phyloP scores from a whole-genome alignment of 2,888 invertebrate genomes.

The Malthinus seriepunctatus region DNA sequence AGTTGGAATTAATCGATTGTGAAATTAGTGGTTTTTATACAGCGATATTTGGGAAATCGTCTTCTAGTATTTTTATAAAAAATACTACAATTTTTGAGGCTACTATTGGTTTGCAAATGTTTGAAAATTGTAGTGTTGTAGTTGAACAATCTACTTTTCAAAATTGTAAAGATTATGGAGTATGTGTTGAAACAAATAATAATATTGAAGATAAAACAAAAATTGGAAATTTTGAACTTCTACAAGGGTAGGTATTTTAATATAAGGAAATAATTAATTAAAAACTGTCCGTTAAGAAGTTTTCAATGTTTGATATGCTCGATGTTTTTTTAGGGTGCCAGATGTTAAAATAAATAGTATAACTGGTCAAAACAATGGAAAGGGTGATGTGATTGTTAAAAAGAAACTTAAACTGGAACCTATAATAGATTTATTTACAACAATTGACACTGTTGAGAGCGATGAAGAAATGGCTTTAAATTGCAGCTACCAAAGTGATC shows the following conservation, averaged over 20 bases:
- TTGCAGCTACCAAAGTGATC: slow-evolving; percentile 14
- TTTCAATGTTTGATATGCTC: too few species aligned
- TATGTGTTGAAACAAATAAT: slow-evolving; percentile 57
- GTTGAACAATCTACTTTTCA: slow-evolving; percentile 51
- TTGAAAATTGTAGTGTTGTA: slow-evolving; percentile 52
- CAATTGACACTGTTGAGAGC: slow-evolving; percentile 35
- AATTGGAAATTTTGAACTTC: slow-evolving; percentile 43
- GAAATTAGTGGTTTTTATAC: slow-evolving; percentile 58
- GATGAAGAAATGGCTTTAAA: slow-evolving; percentile 41
- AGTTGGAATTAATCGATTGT: slow-evolving; percentile 56
- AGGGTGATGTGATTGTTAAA: slow-evolving; percentile 47
- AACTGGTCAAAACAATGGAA: slow-evolving; percentile 41
- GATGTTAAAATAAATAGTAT: slow-evolving; percentile 39
- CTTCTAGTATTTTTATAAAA: slow-evolving; percentile 49
- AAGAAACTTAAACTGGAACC: slow-evolving; percentile 43
- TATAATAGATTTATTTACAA: slow-evolving; percentile 46
- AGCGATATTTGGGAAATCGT: slow-evolving; percentile 56
- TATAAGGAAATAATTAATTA: background rate
- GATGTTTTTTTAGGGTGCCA: slow-evolving; percentile 42
- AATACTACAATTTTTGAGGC: slow-evolving; percentile 46
- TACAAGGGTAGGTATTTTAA: slow-evolving; percentile 44
- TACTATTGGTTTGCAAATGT: slow-evolving; percentile 51
- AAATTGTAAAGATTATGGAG: slow-evolving; percentile 57
- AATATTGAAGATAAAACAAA: slow-evolving; percentile 32
- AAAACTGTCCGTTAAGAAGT: too few species aligned